Evolutionary conservation across 35 echinoderm and acorn worm species (phyloP).

Genomic region (Apostichopus japonicus): DNA sequence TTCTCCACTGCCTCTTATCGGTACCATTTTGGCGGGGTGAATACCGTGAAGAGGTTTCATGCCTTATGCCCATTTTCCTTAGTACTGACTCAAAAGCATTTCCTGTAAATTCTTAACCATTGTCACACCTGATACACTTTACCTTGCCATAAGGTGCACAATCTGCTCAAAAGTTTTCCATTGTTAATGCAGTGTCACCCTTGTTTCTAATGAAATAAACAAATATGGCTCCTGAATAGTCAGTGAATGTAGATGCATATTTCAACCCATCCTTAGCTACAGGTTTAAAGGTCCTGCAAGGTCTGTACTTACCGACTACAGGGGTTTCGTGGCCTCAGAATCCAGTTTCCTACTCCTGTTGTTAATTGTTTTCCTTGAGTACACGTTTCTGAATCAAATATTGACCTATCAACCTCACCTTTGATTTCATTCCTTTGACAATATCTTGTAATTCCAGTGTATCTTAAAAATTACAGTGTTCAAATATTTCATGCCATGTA

Average conservation of each 20-base stretch:
- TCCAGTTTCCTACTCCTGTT: constrained; percentile 8
- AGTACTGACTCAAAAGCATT: constrained; percentile 30
- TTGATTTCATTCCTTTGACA: constrained; percentile 53
- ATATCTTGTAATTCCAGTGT: constrained; percentile 44
- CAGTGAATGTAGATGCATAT: constrained; percentile 58
- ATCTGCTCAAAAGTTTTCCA: constrained; percentile 29
- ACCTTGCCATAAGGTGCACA: constrained; percentile 44
- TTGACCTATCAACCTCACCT: not conserved
- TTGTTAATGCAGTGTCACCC: constrained; percentile 5
- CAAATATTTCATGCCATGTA: constrained; percentile 36
- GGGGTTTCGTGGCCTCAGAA: not conserved
- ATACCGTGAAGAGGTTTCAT: constrained; percentile 63
- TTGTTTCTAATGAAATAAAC: constrained; percentile 19
- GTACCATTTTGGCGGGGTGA: constrained; percentile 75
- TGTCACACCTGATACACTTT: constrained; percentile 63
- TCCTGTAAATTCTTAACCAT: constrained; percentile 56
- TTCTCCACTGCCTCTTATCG: constrained; percentile 52
- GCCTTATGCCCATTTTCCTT: constrained; percentile 39
- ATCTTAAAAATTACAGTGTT: constrained; percentile 58
- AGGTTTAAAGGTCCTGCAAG: constrained; percentile 44
- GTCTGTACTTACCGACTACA: constrained; percentile 36
- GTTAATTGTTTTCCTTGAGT: constrained; percentile 56
- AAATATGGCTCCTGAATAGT: constrained; percentile 65
- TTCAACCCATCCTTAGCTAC: constrained; percentile 58
- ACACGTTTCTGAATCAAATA: constrained; percentile 36